Conservation (phyloP, 2,797 vertebrate genomes). For the Xyrichtys novacula region DNA sequence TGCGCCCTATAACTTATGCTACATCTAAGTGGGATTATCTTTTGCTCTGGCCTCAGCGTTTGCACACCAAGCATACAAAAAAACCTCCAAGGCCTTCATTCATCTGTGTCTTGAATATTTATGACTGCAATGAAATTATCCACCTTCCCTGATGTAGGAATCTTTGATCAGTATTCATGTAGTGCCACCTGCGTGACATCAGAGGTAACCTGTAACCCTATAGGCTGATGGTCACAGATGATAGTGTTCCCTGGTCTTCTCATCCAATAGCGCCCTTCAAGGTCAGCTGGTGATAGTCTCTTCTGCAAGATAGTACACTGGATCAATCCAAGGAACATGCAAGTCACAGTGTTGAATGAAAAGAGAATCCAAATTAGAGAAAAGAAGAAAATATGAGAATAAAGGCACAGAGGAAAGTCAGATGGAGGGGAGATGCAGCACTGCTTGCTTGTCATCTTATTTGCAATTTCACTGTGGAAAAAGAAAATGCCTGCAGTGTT, state of each 20-base stretch:
- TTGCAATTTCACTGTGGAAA: conserved; percentile 29
- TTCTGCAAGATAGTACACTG: conserved; percentile 16
- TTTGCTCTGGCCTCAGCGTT: background rate
- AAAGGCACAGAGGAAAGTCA: conserved; percentile 17
- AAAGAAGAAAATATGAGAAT: conserved; percentile 17
- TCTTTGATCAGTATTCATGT: conserved; percentile 52
- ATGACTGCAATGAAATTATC: conserved; percentile 28
- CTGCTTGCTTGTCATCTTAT: conserved; percentile 22
- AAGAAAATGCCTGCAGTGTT: conserved; percentile 45
- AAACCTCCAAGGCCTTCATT: conserved; percentile 8
- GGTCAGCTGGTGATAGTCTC: conserved; percentile 39
- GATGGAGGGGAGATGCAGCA: background rate
- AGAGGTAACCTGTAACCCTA: conserved; percentile 56
- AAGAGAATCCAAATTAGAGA: conserved; percentile 2
- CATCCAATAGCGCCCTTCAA: conserved; percentile 40
- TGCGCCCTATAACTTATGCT: background rate
- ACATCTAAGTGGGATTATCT: conserved; percentile 5
- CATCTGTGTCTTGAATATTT: conserved; percentile 50
- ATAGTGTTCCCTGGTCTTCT: conserved; percentile 49
- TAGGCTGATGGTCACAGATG: conserved; percentile 38
- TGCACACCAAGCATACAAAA: conserved; percentile 7
- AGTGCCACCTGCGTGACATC: conserved; percentile 62
- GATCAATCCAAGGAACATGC: conserved; percentile 12
- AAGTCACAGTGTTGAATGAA: conserved; percentile 10
- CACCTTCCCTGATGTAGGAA: conserved; percentile 18